Conservation (phyloP, 2,888 invertebrate species). For the Pheosia gnoma region DNA sequence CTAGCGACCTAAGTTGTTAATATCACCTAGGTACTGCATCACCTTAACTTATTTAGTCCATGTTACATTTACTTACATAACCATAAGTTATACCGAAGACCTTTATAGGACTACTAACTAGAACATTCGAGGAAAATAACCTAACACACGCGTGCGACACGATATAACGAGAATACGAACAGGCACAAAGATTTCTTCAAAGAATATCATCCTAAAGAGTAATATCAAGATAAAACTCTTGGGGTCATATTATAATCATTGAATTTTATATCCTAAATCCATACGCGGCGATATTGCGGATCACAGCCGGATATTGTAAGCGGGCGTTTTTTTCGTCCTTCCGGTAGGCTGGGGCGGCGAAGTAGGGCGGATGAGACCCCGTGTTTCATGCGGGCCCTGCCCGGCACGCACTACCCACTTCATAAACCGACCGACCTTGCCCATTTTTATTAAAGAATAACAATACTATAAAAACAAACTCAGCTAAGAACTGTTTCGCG, state of each 20-base stretch:
- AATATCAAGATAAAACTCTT: slow-evolving; percentile 19
- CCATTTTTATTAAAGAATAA: slow-evolving; percentile 48
- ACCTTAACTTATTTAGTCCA: background rate
- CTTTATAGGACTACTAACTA: slow-evolving; percentile 1
- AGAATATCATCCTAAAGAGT: slow-evolving; percentile 6
- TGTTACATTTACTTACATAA: background rate
- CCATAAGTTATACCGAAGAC: background rate
- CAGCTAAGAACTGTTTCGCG: background rate
- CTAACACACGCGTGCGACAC: background rate
- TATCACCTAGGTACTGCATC: background rate
- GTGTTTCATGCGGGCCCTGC: slow-evolving; percentile 43
- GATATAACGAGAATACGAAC: background rate
- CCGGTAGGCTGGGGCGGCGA: slow-evolving; percentile 27
- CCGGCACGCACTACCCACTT: slow-evolving; percentile 49
- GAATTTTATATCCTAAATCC: slow-evolving; percentile 63
- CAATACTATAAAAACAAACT: slow-evolving; percentile 40
- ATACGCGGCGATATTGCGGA: slow-evolving; percentile 58
- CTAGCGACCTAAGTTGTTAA: background rate
- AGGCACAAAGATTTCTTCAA: background rate
- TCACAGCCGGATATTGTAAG: slow-evolving; percentile 63
- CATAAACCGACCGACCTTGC: slow-evolving; percentile 47
- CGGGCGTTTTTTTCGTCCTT: slow-evolving; percentile 44
- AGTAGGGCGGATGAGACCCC: slow-evolving; percentile 15
- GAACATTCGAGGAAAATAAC: background rate
- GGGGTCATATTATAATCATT: slow-evolving; percentile 51